Evolutionary conservation across 1,140 invertebrate genomes (phyloP).

Genomic region (Aplysia californica): DNA sequence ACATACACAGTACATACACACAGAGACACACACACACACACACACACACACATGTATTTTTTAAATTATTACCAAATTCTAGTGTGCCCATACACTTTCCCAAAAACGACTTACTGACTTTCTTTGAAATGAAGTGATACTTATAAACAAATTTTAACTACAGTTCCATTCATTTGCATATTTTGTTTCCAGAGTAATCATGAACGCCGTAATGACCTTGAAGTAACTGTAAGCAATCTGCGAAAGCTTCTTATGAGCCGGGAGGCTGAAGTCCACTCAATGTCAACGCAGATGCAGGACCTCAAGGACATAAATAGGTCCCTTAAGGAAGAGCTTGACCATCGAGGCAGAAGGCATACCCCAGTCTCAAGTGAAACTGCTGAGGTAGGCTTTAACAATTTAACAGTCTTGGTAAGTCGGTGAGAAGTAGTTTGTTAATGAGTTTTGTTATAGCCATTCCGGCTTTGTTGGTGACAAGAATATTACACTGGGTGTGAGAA

Average conservation of each 20-base stretch:
- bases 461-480: not conserved
- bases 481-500: not conserved
- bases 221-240: slow-evolving; percentile 43
- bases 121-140: too few species aligned
- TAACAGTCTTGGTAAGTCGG: too few species aligned
- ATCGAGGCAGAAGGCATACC: slow-evolving; percentile 13
- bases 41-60: not conserved
- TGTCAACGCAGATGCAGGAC: slow-evolving; percentile 37
- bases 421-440: not conserved
- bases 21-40: not conserved
- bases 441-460: not conserved
- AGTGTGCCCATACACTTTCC: too few species aligned
- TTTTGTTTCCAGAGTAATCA: not conserved
- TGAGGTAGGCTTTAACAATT: too few species aligned
- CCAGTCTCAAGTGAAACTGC: slow-evolving; percentile 3
- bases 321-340: slow-evolving; percentile 40
- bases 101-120: not conserved
- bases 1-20: not conserved
- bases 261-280: slow-evolving; percentile 43
- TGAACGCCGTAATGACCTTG: slow-evolving; percentile 28
- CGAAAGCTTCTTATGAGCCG: slow-evolving; percentile 44
- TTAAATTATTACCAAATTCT: not conserved
- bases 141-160: too few species aligned
- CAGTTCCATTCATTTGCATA: not conserved
- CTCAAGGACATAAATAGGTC: slow-evolving; percentile 44